Conservation (phyloP, 2,113 vertebrate species). For the Lepisosteus oculatus region DNA sequence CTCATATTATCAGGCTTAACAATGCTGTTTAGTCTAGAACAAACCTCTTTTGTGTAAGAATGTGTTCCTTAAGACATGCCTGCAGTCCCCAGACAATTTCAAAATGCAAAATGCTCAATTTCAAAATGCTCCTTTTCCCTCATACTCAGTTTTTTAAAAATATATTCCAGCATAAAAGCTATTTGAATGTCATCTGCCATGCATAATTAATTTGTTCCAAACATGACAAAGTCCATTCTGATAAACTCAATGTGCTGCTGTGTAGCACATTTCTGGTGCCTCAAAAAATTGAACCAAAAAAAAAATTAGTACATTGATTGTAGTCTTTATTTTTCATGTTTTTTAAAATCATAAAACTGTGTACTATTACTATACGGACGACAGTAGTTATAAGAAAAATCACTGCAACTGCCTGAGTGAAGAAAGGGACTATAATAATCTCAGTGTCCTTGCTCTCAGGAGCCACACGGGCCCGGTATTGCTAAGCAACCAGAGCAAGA, state of each 20-base stretch:
- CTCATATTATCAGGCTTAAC: too few relatives aligned
- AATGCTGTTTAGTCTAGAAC: too few relatives aligned
- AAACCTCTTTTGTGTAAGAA: conserved; percentile 18
- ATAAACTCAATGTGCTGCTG: too few relatives aligned
- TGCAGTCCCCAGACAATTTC: conserved; percentile 21
- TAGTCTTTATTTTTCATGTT: too few relatives aligned
- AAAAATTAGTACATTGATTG: neutral
- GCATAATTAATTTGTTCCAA: too few relatives aligned
- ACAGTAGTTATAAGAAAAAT: conserved; percentile 36
- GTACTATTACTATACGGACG: conserved; percentile 54
- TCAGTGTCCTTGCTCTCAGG: conserved; percentile 19
- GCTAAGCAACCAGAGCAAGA: conserved; percentile 56
- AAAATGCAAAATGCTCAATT: neutral
- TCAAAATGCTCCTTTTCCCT: neutral
- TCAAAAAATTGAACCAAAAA: neutral
- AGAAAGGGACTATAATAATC: conserved; percentile 25
- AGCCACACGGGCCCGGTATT: conserved; percentile 42
- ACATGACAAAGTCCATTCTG: too few relatives aligned
- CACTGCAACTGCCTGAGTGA: conserved; percentile 23
- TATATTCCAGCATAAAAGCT: neutral
- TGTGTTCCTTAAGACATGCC: conserved; percentile 24
- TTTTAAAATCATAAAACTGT: too few relatives aligned
- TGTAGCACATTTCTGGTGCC: conserved; percentile 42
- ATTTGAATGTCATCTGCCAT: too few relatives aligned
- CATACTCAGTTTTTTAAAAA: neutral